Evolutionary conservation across 2,797 vertebrate species (phyloP).

Genomic region (Catharus ustulatus): DNA sequence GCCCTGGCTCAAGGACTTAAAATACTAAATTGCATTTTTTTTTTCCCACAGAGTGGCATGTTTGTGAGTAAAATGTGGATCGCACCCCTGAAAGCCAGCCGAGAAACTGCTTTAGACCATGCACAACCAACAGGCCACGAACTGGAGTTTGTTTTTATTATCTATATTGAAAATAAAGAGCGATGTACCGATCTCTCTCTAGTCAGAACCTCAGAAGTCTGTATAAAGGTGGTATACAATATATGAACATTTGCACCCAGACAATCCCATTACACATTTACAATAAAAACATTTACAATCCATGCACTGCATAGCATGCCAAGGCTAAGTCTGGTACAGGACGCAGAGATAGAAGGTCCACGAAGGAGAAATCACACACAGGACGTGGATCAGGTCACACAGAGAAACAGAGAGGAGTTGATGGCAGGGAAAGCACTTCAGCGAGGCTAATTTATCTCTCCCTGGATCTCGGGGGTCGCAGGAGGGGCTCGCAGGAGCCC

Average conservation of each 20-base stretch:
- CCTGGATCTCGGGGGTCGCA: fast-evolving
- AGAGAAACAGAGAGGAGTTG: too few relatives aligned
- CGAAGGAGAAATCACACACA: slow-evolving; percentile 76
- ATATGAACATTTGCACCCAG: slow-evolving; percentile 99
- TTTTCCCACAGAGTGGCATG: not conserved
- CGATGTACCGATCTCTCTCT: slow-evolving; percentile 94
- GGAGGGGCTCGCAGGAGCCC: not conserved
- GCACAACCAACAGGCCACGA: not conserved
- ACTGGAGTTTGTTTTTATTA: slow-evolving; percentile 80
- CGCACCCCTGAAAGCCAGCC: not conserved
- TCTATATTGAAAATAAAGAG: slow-evolving; percentile 99
- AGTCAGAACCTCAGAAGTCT: slow-evolving; percentile 89
- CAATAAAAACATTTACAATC: slow-evolving; percentile 78
- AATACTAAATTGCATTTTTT: not conserved
- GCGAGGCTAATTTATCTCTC: too few relatives aligned
- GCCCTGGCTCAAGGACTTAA: not conserved
- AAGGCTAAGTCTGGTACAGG: slow-evolving; percentile 81
- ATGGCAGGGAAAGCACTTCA: too few relatives aligned
- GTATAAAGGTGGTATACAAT: slow-evolving; percentile 99
- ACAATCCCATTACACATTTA: slow-evolving; percentile 85
- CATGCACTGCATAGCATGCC: slow-evolving; percentile 83
- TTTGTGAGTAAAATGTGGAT: not conserved
- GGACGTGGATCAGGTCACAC: slow-evolving; percentile 22
- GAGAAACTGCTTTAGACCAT: slow-evolving; percentile 65
- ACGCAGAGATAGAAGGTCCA: slow-evolving; percentile 75